Evolutionary conservation across 2,113 vertebrate genomes (phyloP), one percentile per base, ranked within the genome.

Genomic region (Aspiorhynchus laticeps): DNA sequence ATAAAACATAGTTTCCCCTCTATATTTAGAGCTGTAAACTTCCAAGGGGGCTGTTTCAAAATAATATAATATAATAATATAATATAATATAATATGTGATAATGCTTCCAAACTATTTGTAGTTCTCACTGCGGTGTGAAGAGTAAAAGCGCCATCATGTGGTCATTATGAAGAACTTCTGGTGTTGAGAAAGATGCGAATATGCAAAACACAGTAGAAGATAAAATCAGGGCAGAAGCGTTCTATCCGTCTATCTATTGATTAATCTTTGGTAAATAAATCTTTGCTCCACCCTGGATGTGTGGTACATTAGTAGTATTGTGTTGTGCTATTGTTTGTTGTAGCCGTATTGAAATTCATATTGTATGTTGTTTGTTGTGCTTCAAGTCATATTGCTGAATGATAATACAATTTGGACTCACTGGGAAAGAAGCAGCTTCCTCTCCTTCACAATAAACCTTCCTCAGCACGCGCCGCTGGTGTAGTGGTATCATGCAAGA

Each of bases 401-500:
- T 36, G 67, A 10, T 36, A 4, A 36, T 1, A 15, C 9, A 10
- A 36, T 5, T 3, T 71, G 3, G 3, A 71, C 31, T 36, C 31
- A 36, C 17, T 21, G 17, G 31, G 33, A 71, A 36, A 2, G 53
- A 17, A 53, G 65, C 14, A 33, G 65, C 2, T 31, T 67, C 28
- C 0, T 9, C 1, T 19, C 3, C 31, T 4, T 36, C 31, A 7
- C 4, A 9, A 7, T 21, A 0, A 4, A 0, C 7, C 1, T 0
- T 0, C 1, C 0, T 0, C 0, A 0, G 1, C 11, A 21, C 3
- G 97, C 97, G 97, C 97, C 97, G 97, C 98, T 99, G 97, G 97
- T 99, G 97, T 98, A 99, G 98, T 98, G 97, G 98, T 97, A 99
- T 99, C 97, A 99, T 98, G 97, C 97, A 99, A 99, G 97, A 97